phyloP scores from a whole-genome alignment of 2,113 vertebrate genomes.

The Eulemur macaco region DNA sequence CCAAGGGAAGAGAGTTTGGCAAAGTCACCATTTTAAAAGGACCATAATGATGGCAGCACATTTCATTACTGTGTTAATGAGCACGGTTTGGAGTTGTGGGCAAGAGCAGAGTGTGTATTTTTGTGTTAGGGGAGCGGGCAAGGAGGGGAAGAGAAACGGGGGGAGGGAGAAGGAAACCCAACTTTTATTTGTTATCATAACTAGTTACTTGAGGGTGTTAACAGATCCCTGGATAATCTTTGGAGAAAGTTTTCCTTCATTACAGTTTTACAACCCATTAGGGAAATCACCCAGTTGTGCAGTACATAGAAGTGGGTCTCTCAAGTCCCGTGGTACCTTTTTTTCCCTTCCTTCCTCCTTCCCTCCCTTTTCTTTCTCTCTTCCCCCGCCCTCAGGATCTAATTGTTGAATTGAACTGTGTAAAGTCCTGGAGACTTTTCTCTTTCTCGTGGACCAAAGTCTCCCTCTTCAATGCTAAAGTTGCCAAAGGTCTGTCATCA shows the following conservation, averaged over 20 bases:
- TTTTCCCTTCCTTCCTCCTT: not conserved
- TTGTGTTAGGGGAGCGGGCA: not conserved
- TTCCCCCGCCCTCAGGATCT: not conserved
- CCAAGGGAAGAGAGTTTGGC: not conserved
- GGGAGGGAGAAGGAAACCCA: not conserved
- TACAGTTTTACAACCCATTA: not conserved
- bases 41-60: not conserved
- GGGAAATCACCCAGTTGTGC: conserved; percentile 6
- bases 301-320: not conserved
- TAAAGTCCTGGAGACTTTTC: not conserved
- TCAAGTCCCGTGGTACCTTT: not conserved
- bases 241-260: not conserved
- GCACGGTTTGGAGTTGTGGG: not conserved
- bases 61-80: conserved; percentile 53
- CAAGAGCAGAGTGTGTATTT: not conserved
- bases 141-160: not conserved
- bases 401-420: not conserved
- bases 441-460: not conserved
- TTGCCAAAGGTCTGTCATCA: not conserved
- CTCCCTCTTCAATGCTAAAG: not conserved
- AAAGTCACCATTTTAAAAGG: not conserved
- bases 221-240: conserved; percentile 19
- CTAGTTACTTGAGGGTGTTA: not conserved
- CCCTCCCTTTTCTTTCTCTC: too few relatives aligned
- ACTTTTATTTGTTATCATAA: not conserved